Evolutionary conservation across 2,797 vertebrate species (phyloP).

Genomic region (Octomys mimax): DNA sequence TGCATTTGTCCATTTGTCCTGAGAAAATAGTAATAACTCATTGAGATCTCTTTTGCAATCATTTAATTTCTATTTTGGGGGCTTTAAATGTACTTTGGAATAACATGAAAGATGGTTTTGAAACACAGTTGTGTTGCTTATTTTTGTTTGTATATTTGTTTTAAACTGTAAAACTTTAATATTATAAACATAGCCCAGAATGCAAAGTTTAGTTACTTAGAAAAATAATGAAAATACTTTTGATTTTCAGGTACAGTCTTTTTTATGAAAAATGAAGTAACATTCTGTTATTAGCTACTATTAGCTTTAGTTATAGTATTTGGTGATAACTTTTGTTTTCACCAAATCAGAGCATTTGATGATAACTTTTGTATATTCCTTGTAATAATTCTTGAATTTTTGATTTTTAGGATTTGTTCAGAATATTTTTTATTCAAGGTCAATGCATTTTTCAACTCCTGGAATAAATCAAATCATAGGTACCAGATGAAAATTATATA

Average conservation of each 20-base stretch:
- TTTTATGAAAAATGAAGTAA: neutral
- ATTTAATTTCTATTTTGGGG: neutral
- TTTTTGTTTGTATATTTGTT: neutral
- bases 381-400: neutral
- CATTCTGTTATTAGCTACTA: neutral
- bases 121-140: neutral
- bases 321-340: neutral
- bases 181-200: neutral
- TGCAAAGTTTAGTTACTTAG: neutral
- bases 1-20: neutral
- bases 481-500: neutral
- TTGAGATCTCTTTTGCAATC: neutral
- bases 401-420: neutral
- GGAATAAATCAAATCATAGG: neutral
- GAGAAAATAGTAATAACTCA: neutral
- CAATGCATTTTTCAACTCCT: neutral
- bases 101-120: neutral
- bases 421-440: slow-evolving; percentile 21
- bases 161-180: neutral
- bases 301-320: neutral
- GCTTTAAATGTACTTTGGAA: neutral
- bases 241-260: neutral
- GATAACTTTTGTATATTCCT: neutral
- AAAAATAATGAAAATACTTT: neutral
- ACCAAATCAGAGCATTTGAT: neutral